Conservation (phyloP, 1,140 invertebrate genomes). For the Ceratina calcarata region DNA sequence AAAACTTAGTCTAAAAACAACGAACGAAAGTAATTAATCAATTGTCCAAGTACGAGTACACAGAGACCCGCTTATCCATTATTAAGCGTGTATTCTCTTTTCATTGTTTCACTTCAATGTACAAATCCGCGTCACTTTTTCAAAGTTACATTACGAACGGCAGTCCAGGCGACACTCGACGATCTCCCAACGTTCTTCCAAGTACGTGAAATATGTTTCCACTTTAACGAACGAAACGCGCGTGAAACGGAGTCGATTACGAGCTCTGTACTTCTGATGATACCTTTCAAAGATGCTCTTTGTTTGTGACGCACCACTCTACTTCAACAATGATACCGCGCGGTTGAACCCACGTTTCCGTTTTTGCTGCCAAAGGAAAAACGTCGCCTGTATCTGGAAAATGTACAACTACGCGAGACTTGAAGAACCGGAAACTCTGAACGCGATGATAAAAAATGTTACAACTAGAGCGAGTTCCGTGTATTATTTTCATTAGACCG, state of each 20-base stretch:
- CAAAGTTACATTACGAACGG: slow-evolving; percentile 24
- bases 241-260: slow-evolving; percentile 27
- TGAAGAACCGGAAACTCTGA: neutral
- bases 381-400: neutral
- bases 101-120: slow-evolving; percentile 5
- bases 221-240: slow-evolving; percentile 25
- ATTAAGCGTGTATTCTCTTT: slow-evolving; percentile 28
- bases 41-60: neutral
- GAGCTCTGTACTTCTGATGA: slow-evolving; percentile 19
- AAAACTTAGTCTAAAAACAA: neutral
- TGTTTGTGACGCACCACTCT: slow-evolving; percentile 15
- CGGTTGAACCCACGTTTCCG: slow-evolving; percentile 10
- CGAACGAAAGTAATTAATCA: neutral
- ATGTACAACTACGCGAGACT: neutral
- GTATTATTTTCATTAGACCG: neutral
- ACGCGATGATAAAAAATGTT: neutral
- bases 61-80: neutral
- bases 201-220: slow-evolving; percentile 20
- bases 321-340: neutral
- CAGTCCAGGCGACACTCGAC: neutral
- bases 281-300: slow-evolving; percentile 41
- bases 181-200: neutral
- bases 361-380: neutral
- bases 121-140: slow-evolving; percentile 20
- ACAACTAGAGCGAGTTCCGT: neutral